Evolutionary conservation across 2,888 invertebrate genomes (phyloP), one percentile per base, ranked within the genome.

Genomic region (Loripinus fragilis): DNA sequence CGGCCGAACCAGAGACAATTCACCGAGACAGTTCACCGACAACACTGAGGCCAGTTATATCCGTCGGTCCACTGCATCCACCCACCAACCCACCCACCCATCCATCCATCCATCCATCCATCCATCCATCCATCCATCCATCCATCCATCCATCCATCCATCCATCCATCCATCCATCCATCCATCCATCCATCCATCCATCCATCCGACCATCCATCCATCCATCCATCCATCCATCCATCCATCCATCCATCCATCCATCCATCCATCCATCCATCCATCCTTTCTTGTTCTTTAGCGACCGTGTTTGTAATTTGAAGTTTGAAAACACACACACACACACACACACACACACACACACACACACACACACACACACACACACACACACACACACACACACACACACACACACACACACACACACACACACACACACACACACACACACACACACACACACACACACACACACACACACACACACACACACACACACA

Each of bases 101-200:
- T n/a, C n/a, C n/a, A n/a, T n/a, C n/a, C n/a, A n/a, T 41, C 41
- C 8, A 45, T 45, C 45, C 17, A 45, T 45, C 45, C 17, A 45
- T 45, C 41, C 41, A 55, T 50, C n/a, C 50, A 50, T 50, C 50
- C 50, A 50, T 50, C 50, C 50, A 50, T 50, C n/a, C 50, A 50
- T 50, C n/a, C 50, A 50, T 50, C n/a, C 23, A 50, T 7, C 50
- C 50, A 50, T 50, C 50, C 50, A 50, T 50, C 50, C 50, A 50
- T 50, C 50, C 50, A 50, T 50, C 50, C 50, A 50, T 50, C 50
- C 50, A 50, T 50, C 50, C 50, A 50, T 50, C 50, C 50, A 50
- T 50, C 50, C 50, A 50, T 50, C 50, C 50, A 50, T 50, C 50
- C 50, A 50, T 50, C 50, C 50, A 50, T 50, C 50, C 50, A 50